Evolutionary conservation across 1,140 invertebrate genomes (phyloP), one percentile per base, ranked within the genome.

Genomic region (Kradibia gibbosae): DNA sequence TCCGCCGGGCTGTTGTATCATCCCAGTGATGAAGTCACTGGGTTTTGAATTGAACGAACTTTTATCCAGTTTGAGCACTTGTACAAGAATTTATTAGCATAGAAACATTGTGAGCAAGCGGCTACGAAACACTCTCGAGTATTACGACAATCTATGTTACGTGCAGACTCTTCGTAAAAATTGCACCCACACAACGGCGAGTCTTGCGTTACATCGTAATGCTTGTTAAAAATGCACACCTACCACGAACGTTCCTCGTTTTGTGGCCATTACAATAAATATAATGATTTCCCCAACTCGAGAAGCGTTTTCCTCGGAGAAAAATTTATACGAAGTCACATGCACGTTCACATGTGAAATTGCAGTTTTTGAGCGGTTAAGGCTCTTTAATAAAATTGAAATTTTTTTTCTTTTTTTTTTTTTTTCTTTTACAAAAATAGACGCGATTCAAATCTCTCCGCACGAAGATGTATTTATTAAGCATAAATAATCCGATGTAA

Each of bases 71-170:
- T 67, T 20, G 17, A 67, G 13, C 7, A 3, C 20, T 8, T 67
- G 34, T 20, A 67, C 22, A 67, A 17, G 62, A 67, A 67, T 67
- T 22, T 39, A 67, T 67, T 67, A 67, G 62, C 62, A 67, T 67
- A 67, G 34, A 67, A 67, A 39, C 34, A 39, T 67, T 36, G 20
- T 67, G n/a, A 17, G n/a, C n/a, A 34, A 67, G n/a, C 20, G 34
- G 22, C 8, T 17, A 67, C n/a, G 39, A 67, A 67, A n/a, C 62
- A 39, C 34, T 4, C 34, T 39, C n/a, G 36, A 7, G n/a, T 28
- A 67, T 39, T 39, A 22, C 13, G 34, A 39, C 7, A 67, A 67
- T 67, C 62, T 15, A 67, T 39, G 62, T 67, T n/a, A 0, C 39
- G 17, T n/a, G 15, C 4, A 67, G 17, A 39, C 5, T 36, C 34